Evolutionary conservation across 1,140 invertebrate genomes (phyloP).

Genomic region (Anastatus disparis): DNA sequence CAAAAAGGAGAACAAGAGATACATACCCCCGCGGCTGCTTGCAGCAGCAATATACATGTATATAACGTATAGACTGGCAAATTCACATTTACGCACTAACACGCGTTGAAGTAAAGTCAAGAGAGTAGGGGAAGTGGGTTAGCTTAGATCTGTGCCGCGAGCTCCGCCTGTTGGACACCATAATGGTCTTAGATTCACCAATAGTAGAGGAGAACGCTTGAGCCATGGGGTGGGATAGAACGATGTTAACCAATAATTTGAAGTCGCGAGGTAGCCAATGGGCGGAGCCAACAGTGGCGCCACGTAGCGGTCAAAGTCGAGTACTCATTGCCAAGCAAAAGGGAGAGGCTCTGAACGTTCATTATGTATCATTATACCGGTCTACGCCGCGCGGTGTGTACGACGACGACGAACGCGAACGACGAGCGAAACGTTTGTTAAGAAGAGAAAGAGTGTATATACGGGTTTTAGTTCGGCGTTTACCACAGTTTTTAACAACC

Average conservation of each 20-base stretch:
- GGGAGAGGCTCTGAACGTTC: slow-evolving; percentile 66
- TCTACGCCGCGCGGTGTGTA: slow-evolving; percentile 67
- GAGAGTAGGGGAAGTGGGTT: slow-evolving; percentile 43
- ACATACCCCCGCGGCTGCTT: no score
- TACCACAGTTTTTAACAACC: no score
- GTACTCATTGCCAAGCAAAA: slow-evolving; percentile 53
- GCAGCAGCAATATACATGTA: no score
- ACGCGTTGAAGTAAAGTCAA: no score
- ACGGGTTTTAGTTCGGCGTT: no score
- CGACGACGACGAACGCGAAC: no score
- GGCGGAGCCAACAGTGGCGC: slow-evolving; percentile 53
- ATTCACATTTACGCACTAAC: no score
- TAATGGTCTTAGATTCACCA: slow-evolving; percentile 64
- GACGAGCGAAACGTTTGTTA: no score
- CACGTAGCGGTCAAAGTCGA: slow-evolving; percentile 48
- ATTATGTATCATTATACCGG: slow-evolving; percentile 70
- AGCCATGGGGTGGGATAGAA: neutral
- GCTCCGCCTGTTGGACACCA: slow-evolving; percentile 56
- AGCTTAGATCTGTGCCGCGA: no score
- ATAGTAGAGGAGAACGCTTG: neutral
- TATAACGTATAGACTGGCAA: no score
- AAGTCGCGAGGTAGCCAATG: neutral
- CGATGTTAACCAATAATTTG: neutral
- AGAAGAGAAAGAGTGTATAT: no score
- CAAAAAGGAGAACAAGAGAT: no score